Percentiles rank a stretch among this genome's conserved stretches.
These are phyloP conservation scores for Oryzias woworae DNA, from an alignment of 2,113 vertebrate genomes.

Conservation along the genomic window DNA sequence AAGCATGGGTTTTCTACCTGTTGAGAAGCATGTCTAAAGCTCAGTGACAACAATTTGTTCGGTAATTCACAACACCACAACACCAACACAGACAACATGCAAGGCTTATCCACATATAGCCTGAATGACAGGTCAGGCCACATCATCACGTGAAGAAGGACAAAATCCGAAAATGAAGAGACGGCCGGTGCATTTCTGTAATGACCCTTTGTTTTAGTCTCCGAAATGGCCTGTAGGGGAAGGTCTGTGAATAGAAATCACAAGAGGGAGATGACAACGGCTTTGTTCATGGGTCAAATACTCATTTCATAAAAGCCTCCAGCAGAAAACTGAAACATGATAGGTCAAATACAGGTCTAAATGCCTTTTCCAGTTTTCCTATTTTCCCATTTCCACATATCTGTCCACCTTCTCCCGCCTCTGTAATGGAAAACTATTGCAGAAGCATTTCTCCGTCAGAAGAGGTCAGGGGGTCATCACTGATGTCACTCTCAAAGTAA, in stretches of 20 bases:
- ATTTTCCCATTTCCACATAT: constrained; percentile 73
- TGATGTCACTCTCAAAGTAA: constrained; percentile 83
- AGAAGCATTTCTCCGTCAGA: constrained; percentile 73
- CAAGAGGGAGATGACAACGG: constrained; percentile 34
- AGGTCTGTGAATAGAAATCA: constrained; percentile 20
- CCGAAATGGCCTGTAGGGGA: constrained; percentile 28
- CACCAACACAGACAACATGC: constrained; percentile 37
- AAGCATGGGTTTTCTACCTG: constrained; percentile 41
- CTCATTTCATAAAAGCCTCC: constrained; percentile 66
- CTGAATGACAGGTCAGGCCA: constrained; percentile 28
- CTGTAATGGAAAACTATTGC: constrained; percentile 80
- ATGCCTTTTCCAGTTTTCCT: constrained; percentile 72
- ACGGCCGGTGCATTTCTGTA: constrained; percentile 1
- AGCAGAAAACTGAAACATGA: constrained; percentile 71
- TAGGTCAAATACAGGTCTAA: constrained; percentile 75
- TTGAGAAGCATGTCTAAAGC: constrained; percentile 63
- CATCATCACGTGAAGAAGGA: constrained; percentile 19
- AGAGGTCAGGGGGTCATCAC: constrained; percentile 72
- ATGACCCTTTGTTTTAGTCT: constrained; percentile 19
- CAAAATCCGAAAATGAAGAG: constrained; percentile 17
- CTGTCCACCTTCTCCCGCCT: constrained; percentile 66
- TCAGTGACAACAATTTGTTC: constrained; percentile 56
- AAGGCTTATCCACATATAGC: constrained; percentile 30
- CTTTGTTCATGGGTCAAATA: constrained; percentile 53
- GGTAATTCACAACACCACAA: constrained; percentile 53